Evolutionary conservation across 1,140 invertebrate species (phyloP).

Genomic region (Colletes gigas): DNA sequence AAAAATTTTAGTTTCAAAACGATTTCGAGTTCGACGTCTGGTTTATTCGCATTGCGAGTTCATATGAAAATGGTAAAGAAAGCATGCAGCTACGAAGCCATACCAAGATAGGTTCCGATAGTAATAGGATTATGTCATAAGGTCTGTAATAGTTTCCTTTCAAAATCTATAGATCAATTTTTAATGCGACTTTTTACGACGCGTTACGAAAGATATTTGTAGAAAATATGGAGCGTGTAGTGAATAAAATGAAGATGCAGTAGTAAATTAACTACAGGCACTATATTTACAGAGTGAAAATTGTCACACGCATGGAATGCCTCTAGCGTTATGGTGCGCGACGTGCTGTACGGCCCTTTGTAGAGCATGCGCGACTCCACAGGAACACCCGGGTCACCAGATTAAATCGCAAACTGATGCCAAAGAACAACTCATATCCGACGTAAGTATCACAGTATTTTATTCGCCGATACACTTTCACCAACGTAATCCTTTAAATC

Average conservation of each 20-base stretch:
- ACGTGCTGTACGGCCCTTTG: slow-evolving; percentile 86
- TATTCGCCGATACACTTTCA: neutral
- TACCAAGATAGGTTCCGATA: slow-evolving; percentile 56
- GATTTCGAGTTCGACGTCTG: neutral
- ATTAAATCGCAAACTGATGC: slow-evolving; percentile 86
- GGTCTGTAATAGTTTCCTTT: slow-evolving; percentile 15
- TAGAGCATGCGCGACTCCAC: slow-evolving; percentile 84
- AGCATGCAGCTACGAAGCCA: slow-evolving; percentile 62
- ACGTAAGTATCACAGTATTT: slow-evolving; percentile 79
- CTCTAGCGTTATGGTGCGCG: slow-evolving; percentile 87
- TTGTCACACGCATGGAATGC: slow-evolving; percentile 88
- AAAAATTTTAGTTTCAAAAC: neutral
- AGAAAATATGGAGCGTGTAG: neutral
- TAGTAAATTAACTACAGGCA: neutral
- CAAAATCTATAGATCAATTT: neutral
- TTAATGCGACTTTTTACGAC: neutral
- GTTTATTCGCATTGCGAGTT: slow-evolving; percentile 13
- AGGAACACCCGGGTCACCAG: slow-evolving; percentile 85
- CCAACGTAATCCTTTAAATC: neutral
- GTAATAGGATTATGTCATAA: slow-evolving; percentile 69
- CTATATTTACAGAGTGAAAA: slow-evolving; percentile 81
- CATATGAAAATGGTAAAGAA: slow-evolving; percentile 25
- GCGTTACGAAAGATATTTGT: neutral
- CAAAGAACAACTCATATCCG: slow-evolving; percentile 85
- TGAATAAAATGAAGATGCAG: too few relatives aligned